Conservation (phyloP, 2,888 invertebrate species). For the Phyllotreta striolata region DNA sequence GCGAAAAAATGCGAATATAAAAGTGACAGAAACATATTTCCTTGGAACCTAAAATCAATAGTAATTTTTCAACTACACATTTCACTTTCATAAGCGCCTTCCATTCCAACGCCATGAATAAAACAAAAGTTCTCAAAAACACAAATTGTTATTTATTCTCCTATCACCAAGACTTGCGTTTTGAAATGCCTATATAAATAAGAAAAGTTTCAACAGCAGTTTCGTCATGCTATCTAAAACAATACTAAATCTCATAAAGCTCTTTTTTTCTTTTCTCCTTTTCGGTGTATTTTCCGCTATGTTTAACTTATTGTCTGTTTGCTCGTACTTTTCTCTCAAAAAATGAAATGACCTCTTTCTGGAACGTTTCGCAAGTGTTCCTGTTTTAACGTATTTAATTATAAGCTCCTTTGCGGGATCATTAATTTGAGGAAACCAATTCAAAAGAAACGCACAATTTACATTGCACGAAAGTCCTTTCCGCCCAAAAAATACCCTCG, state of each 20-base stretch:
- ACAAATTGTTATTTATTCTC: constrained; percentile 28
- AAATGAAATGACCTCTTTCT: constrained; percentile 28
- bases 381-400: constrained; percentile 25
- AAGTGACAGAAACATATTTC: neutral
- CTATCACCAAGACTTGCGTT: constrained; percentile 20
- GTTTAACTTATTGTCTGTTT: constrained; percentile 36
- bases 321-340: constrained; percentile 26
- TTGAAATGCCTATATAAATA: constrained; percentile 27
- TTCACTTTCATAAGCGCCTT: constrained; percentile 13
- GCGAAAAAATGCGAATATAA: neutral
- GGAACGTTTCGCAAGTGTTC: constrained; percentile 11
- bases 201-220: constrained; percentile 26
- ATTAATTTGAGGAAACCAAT: constrained; percentile 11
- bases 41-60: constrained; percentile 3
- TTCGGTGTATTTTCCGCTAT: constrained; percentile 31
- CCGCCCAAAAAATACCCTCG: neutral
- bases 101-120: constrained; percentile 13
- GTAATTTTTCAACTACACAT: constrained; percentile 2
- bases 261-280: constrained; percentile 19
- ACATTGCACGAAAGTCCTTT: neutral
- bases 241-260: constrained; percentile 35
- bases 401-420: constrained; percentile 14
- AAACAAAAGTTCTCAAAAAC: constrained; percentile 13
- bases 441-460: constrained; percentile 11
- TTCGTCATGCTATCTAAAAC: constrained; percentile 31